Base-by-base conservation (phyloP, 2,888 invertebrate species). In the Dryococelus australis region DNA sequence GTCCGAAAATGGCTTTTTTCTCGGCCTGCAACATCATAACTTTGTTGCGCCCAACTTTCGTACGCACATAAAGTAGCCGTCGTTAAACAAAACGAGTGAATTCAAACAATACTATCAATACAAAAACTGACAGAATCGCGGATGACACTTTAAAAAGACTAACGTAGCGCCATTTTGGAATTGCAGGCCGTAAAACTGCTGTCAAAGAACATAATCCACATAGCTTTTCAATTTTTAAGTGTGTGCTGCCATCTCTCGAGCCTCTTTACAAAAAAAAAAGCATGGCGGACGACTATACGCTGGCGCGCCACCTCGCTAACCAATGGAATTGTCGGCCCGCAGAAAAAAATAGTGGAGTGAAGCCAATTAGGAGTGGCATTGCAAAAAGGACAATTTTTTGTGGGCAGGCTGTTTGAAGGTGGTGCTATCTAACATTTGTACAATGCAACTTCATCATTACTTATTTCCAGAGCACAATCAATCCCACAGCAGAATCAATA, bases 111-210 rank as follows among this genome's bases (percentile, higher is more conserved):
- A 65, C 65, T 65, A 24, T n/a, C 65, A 65, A 20, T n/a, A 16
- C 24, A 65, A 65, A 65, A 65, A 24, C 4, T 65, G 65, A 65
- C 65, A 65, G 65, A 65, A 24, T n/a, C n/a, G 3, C n/a, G n/a
- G n/a, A 24, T 65, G 83, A 85, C 87, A 87, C 85, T 79, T n/a
- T 79, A 78, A 43, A 87, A 87, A 87, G 28, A 78, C 87, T 80
- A 85, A 65, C 65, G 16, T 87, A 85, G 85, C 87, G 87, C 87
- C 87, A 87, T 87, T 87, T 87, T 87, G 87, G 53, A 87, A 85
- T 87, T 87, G 85, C 35, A 85, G 79, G 87, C 43, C 84, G 84
- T 87, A 85, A 85, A 87, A 87, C 81, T 85, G 80, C 85, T 85
- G 87, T 79, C 85, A 51, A 27, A 81, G 81, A 87, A 47, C 27